Evolutionary conservation across 35 echinoderm and acorn worm genomes (phyloP), one percentile per base, ranked within the genome.

Genomic region (Holothuria glaberrima): DNA sequence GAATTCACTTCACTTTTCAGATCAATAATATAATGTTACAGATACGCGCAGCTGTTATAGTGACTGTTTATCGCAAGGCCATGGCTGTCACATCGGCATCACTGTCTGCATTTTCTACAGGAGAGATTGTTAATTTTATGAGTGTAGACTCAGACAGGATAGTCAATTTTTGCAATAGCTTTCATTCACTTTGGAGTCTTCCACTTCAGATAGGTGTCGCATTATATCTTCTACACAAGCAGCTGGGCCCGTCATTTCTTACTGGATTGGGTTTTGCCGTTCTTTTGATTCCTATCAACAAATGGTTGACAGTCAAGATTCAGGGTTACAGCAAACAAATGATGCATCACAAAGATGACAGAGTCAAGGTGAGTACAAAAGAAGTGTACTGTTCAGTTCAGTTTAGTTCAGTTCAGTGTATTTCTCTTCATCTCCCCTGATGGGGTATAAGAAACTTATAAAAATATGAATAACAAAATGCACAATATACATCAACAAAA

Each of bases 51-150:
- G 97, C 97, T 64, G 61, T 99, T 6, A 88, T 99, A 6, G 86
- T 91, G 18, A 95, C 88, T 12, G 89, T 93, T 10, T 99, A 99
- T 69, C 93, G 89, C 57, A 99, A 99, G 70, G 74, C 97, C 12
- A 57, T 99, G 22, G 74, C 89, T 65, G 94, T 99, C 22, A 94
- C 88, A 31, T 66, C 86, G 9, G 89, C 97, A 19, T 91, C 88
- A 0, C 82, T 95, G 18, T 94, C 93, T 4, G 57, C 74, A 35
- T 99, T 99, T 68, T 87, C 97, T 22, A 93, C 93, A 0, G 97
- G 97, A 27, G 89, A 99, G 52, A 99, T 99, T 88, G 97, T 99
- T 58, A 99, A 99, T 48, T 99, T 99, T 50, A 99, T 99, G 97
- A 99, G 97, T 84, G 93, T 94, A 19, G 97, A 99, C 74, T 75